A percentile compares a stretch with the other conserved stretches of the same genome.
phyloP scores from a whole-genome alignment of 1,140 invertebrate genomes.

The Hormaphis cornu region DNA sequence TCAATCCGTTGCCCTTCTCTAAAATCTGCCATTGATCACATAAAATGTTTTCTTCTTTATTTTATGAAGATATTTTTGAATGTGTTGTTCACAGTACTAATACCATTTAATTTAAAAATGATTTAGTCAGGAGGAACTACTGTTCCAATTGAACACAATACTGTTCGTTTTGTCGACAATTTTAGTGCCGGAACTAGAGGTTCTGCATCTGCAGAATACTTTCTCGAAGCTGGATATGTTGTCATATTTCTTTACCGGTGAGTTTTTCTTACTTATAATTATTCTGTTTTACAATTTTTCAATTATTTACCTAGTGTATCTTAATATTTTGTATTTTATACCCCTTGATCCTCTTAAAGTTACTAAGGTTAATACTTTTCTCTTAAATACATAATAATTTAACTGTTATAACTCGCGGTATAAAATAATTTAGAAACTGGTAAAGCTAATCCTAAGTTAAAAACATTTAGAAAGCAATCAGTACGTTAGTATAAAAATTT shows the following conservation, averaged over 20 bases:
- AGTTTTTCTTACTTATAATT: neutral
- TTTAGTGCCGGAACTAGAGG: conserved; percentile 94
- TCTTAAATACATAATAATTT: too few species aligned
- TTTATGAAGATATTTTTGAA: conserved; percentile 36
- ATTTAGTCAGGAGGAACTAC: conserved; percentile 89
- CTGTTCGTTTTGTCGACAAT: conserved; percentile 95
- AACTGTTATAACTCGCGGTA: too few species aligned
- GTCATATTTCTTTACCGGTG: conserved; percentile 69
- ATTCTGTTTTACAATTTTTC: neutral
- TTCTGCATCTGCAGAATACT: conserved; percentile 89
- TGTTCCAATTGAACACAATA: conserved; percentile 91
- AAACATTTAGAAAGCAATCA: too few species aligned
- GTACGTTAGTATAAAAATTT: too few species aligned
- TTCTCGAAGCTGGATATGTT: conserved; percentile 68
- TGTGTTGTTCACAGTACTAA: conserved; percentile 20
- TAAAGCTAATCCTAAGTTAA: too few species aligned
- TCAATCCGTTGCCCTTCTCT: too few species aligned
- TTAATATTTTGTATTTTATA: too few species aligned
- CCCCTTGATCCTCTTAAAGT: conserved; percentile 11
- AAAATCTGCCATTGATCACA: too few species aligned
- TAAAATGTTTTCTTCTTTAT: too few species aligned
- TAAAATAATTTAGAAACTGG: too few species aligned
- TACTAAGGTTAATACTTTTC: too few species aligned
- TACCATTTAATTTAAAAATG: conserved; percentile 28
- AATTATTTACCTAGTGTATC: too few species aligned